Percentiles rank a stretch among this genome's conserved stretches.
Conservation (phyloP, 2,797 vertebrate species). For the Pseudopleuronectes americanus region DNA sequence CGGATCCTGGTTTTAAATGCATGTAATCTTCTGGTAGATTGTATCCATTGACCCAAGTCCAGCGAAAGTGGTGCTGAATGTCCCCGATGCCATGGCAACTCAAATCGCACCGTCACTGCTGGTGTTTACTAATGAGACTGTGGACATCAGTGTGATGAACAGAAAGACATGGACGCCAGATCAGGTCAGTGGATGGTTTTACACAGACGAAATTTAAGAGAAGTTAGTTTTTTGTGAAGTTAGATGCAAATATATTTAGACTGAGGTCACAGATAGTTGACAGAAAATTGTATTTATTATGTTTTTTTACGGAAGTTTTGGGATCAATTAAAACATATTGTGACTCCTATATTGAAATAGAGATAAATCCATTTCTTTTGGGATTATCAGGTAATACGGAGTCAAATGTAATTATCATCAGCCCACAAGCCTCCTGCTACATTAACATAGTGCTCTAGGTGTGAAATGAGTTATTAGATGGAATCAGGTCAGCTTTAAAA, state of each 20-base stretch:
- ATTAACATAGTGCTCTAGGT: too few relatives aligned
- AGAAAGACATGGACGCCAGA: slow-evolving; percentile 65
- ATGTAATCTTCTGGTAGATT: slow-evolving; percentile 56
- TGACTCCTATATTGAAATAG: too few relatives aligned
- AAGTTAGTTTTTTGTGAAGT: background rate
- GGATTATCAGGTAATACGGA: too few relatives aligned
- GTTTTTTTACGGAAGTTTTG: too few relatives aligned
- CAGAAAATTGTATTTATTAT: background rate
- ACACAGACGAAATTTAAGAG: background rate
- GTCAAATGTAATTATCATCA: too few relatives aligned
- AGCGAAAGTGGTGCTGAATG: slow-evolving; percentile 55
- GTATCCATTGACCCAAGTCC: slow-evolving; percentile 58
- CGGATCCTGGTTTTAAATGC: background rate
- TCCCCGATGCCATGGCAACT: slow-evolving; percentile 70
- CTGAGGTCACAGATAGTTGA: background rate
- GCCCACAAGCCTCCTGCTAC: too few relatives aligned
- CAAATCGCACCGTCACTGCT: slow-evolving; percentile 64
- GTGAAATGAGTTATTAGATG: too few relatives aligned
- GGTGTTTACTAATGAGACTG: slow-evolving; percentile 28
- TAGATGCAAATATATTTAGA: background rate
- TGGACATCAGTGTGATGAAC: slow-evolving; percentile 58
- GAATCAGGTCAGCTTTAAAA: too few relatives aligned
- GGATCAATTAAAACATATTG: too few relatives aligned
- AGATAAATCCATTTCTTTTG: too few relatives aligned
- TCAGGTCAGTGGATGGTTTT: slow-evolving; percentile 65